A percentile compares a stretch with the other conserved stretches of the same genome.
Evolutionary conservation across 2,797 vertebrate genomes (phyloP).

Genomic region (Manis javanica): DNA sequence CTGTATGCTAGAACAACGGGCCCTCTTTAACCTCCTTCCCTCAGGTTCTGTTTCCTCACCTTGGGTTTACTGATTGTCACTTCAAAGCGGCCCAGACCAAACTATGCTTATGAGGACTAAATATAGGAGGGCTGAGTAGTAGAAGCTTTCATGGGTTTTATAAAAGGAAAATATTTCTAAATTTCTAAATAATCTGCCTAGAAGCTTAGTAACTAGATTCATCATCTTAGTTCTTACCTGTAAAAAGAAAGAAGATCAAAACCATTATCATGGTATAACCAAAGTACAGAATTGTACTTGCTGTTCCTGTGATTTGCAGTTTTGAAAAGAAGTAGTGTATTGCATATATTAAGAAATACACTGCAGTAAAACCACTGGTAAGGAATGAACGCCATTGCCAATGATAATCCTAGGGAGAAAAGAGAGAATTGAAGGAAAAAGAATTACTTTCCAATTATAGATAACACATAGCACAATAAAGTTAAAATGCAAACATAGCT

Average conservation of each 20-base stretch:
- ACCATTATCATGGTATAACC: slow-evolving; percentile 98
- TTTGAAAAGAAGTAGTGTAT: slow-evolving; percentile 97
- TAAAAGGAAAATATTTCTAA: slow-evolving; percentile 26
- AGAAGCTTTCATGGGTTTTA: not conserved
- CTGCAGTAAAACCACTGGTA: slow-evolving; percentile 96
- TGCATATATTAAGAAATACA: slow-evolving; percentile 96
- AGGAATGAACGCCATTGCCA: slow-evolving; percentile 98
- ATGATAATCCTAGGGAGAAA: slow-evolving; percentile 92
- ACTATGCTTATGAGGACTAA: not conserved
- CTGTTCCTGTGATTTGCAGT: slow-evolving; percentile 95
- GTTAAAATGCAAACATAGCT: not conserved
- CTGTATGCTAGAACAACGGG: not conserved
- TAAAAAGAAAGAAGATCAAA: slow-evolving; percentile 97
- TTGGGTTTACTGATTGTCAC: not conserved
- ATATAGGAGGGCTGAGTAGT: not conserved
- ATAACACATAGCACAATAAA: not conserved
- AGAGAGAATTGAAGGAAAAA: not conserved
- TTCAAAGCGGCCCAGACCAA: not conserved
- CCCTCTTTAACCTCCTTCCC: not conserved
- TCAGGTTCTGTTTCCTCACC: not conserved
- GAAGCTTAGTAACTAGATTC: not conserved
- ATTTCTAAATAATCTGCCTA: not conserved
- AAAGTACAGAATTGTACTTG: slow-evolving; percentile 96
- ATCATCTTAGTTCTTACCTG: slow-evolving; percentile 86
- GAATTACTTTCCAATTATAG: not conserved